These are phyloP conservation scores for Pelecanoides urinatrix DNA, from an alignment of 2,113 vertebrate genomes.

Conservation along the genomic window DNA sequence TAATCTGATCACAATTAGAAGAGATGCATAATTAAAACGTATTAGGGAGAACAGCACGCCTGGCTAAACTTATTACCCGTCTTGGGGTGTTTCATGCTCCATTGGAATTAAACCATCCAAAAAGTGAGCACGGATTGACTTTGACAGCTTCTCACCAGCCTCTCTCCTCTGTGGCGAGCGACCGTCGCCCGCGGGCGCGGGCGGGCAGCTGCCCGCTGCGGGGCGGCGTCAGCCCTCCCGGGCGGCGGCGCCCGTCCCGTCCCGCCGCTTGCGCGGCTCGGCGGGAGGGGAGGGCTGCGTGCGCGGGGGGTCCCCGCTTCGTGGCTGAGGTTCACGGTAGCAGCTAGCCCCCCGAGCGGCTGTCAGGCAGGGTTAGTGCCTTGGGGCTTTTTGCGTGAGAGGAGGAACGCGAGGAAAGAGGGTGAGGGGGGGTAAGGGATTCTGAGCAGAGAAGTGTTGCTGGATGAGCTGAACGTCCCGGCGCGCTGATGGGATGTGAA, in stretches of 20 bases:
- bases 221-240: background rate
- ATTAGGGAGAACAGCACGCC: constrained; percentile 70
- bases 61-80: constrained; percentile 77
- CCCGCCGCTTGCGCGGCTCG: background rate
- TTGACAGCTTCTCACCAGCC: constrained; percentile 71
- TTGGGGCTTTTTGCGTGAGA: background rate
- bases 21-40: constrained; percentile 80
- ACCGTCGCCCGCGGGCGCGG: constrained; percentile 55
- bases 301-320: background rate
- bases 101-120: constrained; percentile 77
- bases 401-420: background rate
- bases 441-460: background rate
- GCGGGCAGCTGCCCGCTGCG: background rate
- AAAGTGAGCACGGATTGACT: constrained; percentile 77
- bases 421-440: background rate
- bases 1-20: constrained; percentile 75
- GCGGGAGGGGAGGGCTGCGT: background rate
- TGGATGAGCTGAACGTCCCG: constrained; percentile 9
- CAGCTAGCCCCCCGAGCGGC: background rate
- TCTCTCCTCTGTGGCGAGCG: constrained; percentile 30
- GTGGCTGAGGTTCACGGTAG: background rate
- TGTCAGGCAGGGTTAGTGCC: background rate
- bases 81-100: constrained; percentile 75
- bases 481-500: background rate
- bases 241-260: background rate